Evolutionary conservation across 2,113 vertebrate genomes (phyloP), one percentile per base, ranked within the genome.

Genomic region (Mungos mungo): DNA sequence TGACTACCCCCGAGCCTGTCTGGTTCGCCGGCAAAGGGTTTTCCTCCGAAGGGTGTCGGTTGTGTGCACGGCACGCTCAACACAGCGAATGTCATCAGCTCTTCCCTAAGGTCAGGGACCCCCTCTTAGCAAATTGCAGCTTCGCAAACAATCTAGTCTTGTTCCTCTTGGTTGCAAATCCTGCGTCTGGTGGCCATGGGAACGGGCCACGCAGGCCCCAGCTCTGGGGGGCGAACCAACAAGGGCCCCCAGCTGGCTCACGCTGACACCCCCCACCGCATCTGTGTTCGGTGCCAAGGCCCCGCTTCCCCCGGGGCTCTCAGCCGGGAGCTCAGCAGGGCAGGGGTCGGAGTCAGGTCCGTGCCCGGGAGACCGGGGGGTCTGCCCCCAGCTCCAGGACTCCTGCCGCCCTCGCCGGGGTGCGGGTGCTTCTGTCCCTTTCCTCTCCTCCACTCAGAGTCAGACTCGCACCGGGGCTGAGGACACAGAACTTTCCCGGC

Each of bases 11-110:
- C 72, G 65, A 95, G 69, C 54, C 93, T 95, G 76, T 60, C 86
- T 60, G 33, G 21, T 41, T 97, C 93, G 52, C 86, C 85, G 90
- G 52, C 38, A 94, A 91, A 88, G 45, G 93, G 60, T 90, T 97
- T 90, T 88, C 47, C 45, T 96, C 81, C 68, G 85, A 69, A 31
- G 90, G 94, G 93, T 95, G 83, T 96, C 47, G 18, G 71, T 90
- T 57, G 76, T 81, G 35, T 82, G 54, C 35, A 89, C n/a, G 57
- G 84, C 7, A 71, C 81, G 45, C 76, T 74, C 63, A 77, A 97
- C 96, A 91, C 45, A 88, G 65, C 83, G 29, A 63, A 69, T 88
- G 92, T 89, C 60, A 90, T 76, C 35, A 72, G n/a, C 5, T 86
- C 68, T 95, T 74, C 87, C 31, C 80, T 9, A 6, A 94, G 29